Evolutionary conservation across 2,797 vertebrate species (phyloP).

Genomic region (Epinephelus coioides): DNA sequence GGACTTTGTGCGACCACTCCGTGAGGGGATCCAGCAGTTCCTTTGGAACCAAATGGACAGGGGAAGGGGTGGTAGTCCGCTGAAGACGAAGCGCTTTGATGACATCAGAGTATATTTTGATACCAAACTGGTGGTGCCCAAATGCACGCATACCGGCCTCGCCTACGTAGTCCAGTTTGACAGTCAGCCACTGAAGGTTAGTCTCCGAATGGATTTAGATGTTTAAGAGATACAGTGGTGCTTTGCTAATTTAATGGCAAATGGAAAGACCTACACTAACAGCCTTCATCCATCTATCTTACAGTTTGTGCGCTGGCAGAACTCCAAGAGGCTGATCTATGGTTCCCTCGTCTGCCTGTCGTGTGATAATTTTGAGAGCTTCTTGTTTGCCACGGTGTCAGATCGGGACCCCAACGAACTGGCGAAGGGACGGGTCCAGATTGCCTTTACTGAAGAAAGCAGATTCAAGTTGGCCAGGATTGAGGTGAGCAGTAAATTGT

Average conservation of each 20-base stretch:
- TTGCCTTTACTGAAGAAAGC: constrained; percentile 90
- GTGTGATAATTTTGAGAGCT: constrained; percentile 91
- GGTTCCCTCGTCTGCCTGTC: constrained; percentile 96
- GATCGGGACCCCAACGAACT: constrained; percentile 87
- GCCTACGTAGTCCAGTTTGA: constrained; percentile 92
- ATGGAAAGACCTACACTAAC: not conserved
- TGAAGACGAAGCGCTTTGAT: constrained; percentile 88
- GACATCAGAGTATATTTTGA: constrained; percentile 93
- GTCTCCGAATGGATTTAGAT: constrained; percentile 13
- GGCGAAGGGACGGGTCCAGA: constrained; percentile 85
- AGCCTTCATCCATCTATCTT: not conserved
- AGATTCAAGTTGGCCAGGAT: constrained; percentile 81
- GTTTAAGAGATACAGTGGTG: not conserved
- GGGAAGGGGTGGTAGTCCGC: constrained; percentile 54
- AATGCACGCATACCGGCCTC: constrained; percentile 87
- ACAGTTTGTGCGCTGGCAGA: constrained; percentile 93
- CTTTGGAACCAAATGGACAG: constrained; percentile 76
- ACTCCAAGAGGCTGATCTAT: constrained; percentile 93
- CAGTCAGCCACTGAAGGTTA: constrained; percentile 84
- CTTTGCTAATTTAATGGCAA: not conserved
- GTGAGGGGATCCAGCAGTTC: constrained; percentile 91
- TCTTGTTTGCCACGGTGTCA: constrained; percentile 93
- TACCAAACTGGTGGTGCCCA: constrained; percentile 84
- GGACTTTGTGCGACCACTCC: constrained; percentile 94
- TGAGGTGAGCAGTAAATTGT: constrained; percentile 69